phyloP scores from a whole-genome alignment of 2,113 vertebrate genomes.

The Hippocampus zosterae region DNA sequence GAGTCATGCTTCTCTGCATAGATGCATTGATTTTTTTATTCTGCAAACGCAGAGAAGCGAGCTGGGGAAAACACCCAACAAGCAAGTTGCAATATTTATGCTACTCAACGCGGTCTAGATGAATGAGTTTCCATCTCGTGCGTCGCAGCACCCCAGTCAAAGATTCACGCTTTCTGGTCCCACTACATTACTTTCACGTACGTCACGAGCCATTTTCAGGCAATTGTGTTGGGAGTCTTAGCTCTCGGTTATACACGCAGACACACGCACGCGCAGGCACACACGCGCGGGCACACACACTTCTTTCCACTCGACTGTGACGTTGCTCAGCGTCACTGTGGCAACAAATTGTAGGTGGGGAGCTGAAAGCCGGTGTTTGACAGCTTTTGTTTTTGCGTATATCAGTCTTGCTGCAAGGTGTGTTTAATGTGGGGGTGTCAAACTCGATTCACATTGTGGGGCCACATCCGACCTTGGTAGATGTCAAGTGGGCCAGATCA shows the following conservation, averaged over 20 bases:
- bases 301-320: constrained; percentile 62
- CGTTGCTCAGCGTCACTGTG: constrained; percentile 45
- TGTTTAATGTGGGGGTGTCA: background rate
- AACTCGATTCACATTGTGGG: no score
- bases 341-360: constrained; percentile 46
- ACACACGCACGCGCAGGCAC: background rate
- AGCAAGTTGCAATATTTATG: constrained; percentile 1
- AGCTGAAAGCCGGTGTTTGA: constrained; percentile 46
- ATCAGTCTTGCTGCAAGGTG: constrained; percentile 28
- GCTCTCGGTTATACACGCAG: constrained; percentile 11
- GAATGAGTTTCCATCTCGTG: constrained; percentile 26
- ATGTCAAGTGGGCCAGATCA: no score
- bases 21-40: background rate
- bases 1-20: background rate
- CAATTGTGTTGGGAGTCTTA: constrained; percentile 37
- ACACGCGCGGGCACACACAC: background rate
- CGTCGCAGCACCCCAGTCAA: background rate
- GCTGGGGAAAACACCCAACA: background rate
- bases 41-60: constrained; percentile 14
- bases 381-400: constrained; percentile 32
- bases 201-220: constrained; percentile 41
- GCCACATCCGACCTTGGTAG: no score
- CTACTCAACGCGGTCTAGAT: background rate
- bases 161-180: constrained; percentile 6
- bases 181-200: constrained; percentile 56